phyloP scores from a whole-genome alignment of 2,888 invertebrate species.

The Dryobotodes eremita region DNA sequence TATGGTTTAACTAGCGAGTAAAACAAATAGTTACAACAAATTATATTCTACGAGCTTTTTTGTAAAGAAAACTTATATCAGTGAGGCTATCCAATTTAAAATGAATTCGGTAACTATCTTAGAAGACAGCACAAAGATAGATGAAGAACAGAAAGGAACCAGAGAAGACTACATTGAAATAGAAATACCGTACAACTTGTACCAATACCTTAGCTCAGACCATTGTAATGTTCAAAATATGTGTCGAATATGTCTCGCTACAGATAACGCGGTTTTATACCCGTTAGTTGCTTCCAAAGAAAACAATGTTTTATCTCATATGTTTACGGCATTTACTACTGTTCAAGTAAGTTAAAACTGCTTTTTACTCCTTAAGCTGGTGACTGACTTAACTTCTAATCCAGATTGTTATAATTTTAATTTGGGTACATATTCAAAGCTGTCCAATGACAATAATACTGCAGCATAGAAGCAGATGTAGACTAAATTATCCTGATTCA shows the following conservation, averaged over 20 bases:
- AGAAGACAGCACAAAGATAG: slow-evolving; percentile 8
- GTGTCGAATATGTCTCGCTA: slow-evolving; percentile 87
- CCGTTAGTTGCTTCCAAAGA: slow-evolving; percentile 78
- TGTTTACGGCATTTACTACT: slow-evolving; percentile 80
- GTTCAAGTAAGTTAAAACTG: slow-evolving; percentile 76
- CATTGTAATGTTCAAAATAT: slow-evolving; percentile 76
- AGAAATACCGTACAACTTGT: slow-evolving; percentile 73
- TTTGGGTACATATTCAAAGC: not conserved
- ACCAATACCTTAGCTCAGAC: slow-evolving; percentile 71
- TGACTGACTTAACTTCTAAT: not conserved
- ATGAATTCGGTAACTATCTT: slow-evolving; percentile 32
- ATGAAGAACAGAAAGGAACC: slow-evolving; percentile 12
- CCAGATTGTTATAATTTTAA: not conserved
- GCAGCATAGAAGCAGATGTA: not conserved
- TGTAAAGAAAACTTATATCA: not conserved
- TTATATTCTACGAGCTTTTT: not conserved
- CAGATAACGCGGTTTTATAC: slow-evolving; percentile 76
- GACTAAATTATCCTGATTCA: not conserved
- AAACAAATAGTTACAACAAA: not conserved
- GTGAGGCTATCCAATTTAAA: not conserved
- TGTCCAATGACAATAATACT: slow-evolving; percentile 10
- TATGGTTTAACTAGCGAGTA: not conserved
- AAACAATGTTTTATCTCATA: slow-evolving; percentile 75
- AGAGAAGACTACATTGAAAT: slow-evolving; percentile 68
- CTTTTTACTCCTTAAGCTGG: not conserved